Evolutionary conservation across 1,140 invertebrate genomes (phyloP), one percentile per base, ranked within the genome.

Genomic region (Ditylenchus dipsaci): DNA sequence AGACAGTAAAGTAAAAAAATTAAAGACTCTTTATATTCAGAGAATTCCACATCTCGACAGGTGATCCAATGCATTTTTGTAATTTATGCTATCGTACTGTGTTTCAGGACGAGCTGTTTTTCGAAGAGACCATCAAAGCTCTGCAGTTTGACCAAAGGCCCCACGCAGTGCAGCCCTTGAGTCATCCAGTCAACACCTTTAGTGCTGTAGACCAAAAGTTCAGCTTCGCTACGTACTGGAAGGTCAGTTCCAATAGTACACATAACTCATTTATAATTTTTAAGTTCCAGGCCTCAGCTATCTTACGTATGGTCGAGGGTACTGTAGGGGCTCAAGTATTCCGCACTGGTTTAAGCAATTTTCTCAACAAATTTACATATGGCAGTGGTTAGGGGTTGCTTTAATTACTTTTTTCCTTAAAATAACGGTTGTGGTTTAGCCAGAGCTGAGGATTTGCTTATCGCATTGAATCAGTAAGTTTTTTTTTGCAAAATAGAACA

Each of bases 191-290:
- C 17, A 56, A 23, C 5, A 58, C 63, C 0, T 33, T 59, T 57
- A 42, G 33, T n/a, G 70, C 49, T 26, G 38, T 73, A 17, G 23
- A 33, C 15, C n/a, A 43, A 9, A 59, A 45, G 17, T 73, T 73
- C 65, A 43, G 73, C n/a, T 19, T 43, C n/a, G 45, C 75, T 38
- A 73, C 73, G 23, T 73, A 73, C 57, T 56, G 43, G n/a, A 76
- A 76, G 47, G 68, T 74, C 43, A 38, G 42, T 21, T 30, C n/a
- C 0, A 63, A 69, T 23, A 13, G 8, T 7, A 75, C 30, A 53
- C n/a, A n/a, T n/a, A n/a, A n/a, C n/a, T n/a, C n/a, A n/a, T n/a
- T 29, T 29, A 30, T 23, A 27, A 68, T 29, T 60, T n/a, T 67
- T 13, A 15, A 8, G 26, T 53, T 74, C 45, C 73, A 73, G 49